Conservation (phyloP, 2,797 vertebrate genomes). For the Anabas testudineus region DNA sequence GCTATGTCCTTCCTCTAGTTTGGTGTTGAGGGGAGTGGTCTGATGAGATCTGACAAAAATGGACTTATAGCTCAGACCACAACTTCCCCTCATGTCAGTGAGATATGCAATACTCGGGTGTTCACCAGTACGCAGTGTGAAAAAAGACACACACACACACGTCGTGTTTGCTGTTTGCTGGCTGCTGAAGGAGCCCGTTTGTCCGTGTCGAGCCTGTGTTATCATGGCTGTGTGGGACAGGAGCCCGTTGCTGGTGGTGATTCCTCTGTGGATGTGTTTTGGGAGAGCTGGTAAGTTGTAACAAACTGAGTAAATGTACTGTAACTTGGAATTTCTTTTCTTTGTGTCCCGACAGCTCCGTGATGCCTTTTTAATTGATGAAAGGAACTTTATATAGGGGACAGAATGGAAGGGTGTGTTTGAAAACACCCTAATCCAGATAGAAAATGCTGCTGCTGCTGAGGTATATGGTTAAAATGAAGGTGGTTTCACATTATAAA, state of each 20-base stretch:
- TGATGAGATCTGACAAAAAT: constrained; percentile 72
- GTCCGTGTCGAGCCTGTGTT: neutral
- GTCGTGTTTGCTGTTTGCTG: neutral
- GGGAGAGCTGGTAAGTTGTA: constrained; percentile 76
- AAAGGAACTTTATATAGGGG: too few relatives aligned
- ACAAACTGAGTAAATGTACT: neutral
- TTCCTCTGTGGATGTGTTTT: constrained; percentile 77
- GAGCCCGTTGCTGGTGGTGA: constrained; percentile 45
- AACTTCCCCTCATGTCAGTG: constrained; percentile 79
- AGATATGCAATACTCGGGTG: constrained; percentile 27
- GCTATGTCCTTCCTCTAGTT: constrained; percentile 52
- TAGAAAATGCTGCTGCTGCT: neutral
- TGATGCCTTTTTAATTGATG: too few relatives aligned
- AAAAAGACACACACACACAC: neutral
- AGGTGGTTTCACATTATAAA: neutral
- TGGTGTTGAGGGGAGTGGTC: constrained; percentile 72
- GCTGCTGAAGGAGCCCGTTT: neutral
- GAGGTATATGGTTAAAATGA: neutral
- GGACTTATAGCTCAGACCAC: constrained; percentile 81
- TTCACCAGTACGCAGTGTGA: constrained; percentile 15
- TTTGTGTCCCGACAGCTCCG: too few relatives aligned
- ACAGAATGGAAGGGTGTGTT: too few relatives aligned
- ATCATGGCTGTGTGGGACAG: constrained; percentile 37
- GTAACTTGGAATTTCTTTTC: neutral
- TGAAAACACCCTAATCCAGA: too few relatives aligned